A percentile compares a stretch with the other conserved stretches of the same genome.
Conservation (phyloP, 2,113 vertebrate species). For the Phalacrocorax carbo region DNA sequence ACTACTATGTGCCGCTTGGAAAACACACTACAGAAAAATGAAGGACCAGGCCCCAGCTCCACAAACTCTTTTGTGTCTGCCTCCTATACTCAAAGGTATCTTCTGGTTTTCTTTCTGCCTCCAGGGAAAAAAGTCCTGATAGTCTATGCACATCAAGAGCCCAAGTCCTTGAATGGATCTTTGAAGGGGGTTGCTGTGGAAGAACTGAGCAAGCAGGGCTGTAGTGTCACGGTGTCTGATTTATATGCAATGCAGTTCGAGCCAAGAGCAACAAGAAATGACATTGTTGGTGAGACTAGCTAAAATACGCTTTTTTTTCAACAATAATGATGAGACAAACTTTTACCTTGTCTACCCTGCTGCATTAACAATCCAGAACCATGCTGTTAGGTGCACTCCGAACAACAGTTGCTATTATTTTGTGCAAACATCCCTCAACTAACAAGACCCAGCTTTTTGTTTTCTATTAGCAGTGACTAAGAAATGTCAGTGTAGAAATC, state of each 20-base stretch:
- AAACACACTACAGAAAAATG: background rate
- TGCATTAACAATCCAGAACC: background rate
- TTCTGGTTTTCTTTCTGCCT: background rate
- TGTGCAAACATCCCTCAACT: background rate
- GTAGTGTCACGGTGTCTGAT: conserved; percentile 65
- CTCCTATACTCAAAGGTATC: background rate
- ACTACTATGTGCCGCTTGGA: background rate
- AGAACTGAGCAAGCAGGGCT: conserved; percentile 71
- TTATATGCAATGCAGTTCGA: conserved; percentile 77
- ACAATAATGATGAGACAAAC: rapidly evolving
- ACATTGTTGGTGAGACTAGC: conserved; percentile 68
- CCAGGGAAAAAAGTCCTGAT: conserved; percentile 77
- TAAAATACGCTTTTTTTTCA: background rate
- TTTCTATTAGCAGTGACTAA: background rate
- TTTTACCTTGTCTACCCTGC: background rate
- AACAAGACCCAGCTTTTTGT: background rate
- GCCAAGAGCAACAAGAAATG: conserved; percentile 71
- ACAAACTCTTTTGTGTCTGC: background rate
- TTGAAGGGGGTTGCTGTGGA: conserved; percentile 67
- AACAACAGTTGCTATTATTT: background rate
- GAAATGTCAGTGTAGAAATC: background rate
- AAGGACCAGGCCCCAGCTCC: background rate
- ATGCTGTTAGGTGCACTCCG: background rate
- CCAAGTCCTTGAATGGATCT: conserved; percentile 75
- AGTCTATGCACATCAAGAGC: conserved; percentile 78